These are phyloP conservation scores for Drosophila setifemur DNA, from an alignment of 1,140 invertebrate genomes.

Conservation along the genomic window DNA sequence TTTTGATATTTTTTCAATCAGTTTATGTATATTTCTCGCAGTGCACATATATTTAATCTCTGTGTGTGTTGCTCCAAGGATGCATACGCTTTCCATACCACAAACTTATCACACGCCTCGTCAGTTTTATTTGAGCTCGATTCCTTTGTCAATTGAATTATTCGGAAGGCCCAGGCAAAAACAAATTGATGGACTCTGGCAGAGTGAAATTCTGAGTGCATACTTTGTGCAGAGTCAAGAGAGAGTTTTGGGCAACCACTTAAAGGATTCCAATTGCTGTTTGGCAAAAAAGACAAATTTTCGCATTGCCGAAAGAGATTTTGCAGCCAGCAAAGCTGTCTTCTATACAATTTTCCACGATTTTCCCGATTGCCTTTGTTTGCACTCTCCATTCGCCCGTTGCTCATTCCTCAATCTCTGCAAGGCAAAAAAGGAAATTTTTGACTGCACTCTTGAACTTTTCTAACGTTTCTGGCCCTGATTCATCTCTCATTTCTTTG, in stretches of 20 bases:
- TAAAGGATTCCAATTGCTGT: conserved; percentile 14
- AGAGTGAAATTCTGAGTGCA: not conserved
- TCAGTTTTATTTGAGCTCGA: conserved; percentile 41
- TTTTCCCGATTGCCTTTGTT: conserved; percentile 27
- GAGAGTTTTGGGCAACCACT: conserved; percentile 11
- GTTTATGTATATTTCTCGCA: not conserved
- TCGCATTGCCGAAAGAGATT: conserved; percentile 10
- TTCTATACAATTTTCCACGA: conserved; percentile 15
- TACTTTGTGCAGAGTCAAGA: conserved; percentile 25
- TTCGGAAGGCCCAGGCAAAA: conserved; percentile 1
- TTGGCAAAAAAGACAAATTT: not conserved
- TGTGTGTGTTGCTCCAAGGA: too few species aligned
- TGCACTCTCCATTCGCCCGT: conserved; percentile 12
- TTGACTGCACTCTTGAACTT: conserved; percentile 56
- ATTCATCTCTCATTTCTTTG: conserved; percentile 4
- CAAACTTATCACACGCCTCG: conserved; percentile 38
- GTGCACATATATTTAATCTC: conserved; percentile 5
- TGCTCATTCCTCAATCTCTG: conserved; percentile 9
- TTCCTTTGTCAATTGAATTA: conserved; percentile 41
- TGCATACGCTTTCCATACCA: not conserved
- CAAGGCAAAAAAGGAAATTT: conserved; percentile 28
- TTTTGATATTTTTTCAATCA: not conserved
- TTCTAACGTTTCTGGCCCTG: conserved; percentile 32
- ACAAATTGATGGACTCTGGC: conserved; percentile 1
- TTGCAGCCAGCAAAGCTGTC: not conserved